Base-by-base conservation (phyloP, 2,888 invertebrate genomes). In the Megaustenia siamemsis region DNA sequence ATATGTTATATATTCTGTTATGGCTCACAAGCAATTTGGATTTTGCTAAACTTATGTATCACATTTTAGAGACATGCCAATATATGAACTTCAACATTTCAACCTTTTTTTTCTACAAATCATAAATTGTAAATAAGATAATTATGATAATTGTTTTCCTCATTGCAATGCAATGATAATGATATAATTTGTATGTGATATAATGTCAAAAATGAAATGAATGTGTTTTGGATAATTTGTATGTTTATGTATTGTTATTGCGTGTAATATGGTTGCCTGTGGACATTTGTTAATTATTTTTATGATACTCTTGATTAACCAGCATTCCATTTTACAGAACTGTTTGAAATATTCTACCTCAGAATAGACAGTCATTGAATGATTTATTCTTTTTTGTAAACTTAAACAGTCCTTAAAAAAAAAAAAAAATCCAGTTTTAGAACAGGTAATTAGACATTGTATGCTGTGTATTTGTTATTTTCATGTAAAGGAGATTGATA, bases 251-350 rank as follows among this genome's bases (percentile, higher is more conserved):
- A 4, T 56, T 21, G 21, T 21, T 56, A 21, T 56, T 56, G 56
- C 4, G 21, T 56, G 56, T 56, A 15, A 60, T 60, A 60, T 60
- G 60, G 24, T 4, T 35, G 18, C 3, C 32, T 10, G 3, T 35
- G 3, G 1, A 68, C 35, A 68, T 68, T 68, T 68, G 35, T 68
- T 18, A 18, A 68, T 35, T 15, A 4, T 28, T 68, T 68, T 10
- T 73, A 73, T 43, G n/a, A 43, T 73, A 73, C 10, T 10, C 15
- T 43, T 73, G 6, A 45, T 45, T 43, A 73, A n/a, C 24, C 71
- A 73, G 71, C 45, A 73, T 73, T 73, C 71, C 45, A n/a, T 73
- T 73, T 35, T 73, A n/a, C 43, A 45, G 38, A 21, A 35, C 40
- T 38, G n/a, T 28, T 2, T 73, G 45, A 73, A 45, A 71, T 45